Base-by-base conservation (phyloP, 2,888 invertebrate genomes). In the Heteropelma amictum region DNA sequence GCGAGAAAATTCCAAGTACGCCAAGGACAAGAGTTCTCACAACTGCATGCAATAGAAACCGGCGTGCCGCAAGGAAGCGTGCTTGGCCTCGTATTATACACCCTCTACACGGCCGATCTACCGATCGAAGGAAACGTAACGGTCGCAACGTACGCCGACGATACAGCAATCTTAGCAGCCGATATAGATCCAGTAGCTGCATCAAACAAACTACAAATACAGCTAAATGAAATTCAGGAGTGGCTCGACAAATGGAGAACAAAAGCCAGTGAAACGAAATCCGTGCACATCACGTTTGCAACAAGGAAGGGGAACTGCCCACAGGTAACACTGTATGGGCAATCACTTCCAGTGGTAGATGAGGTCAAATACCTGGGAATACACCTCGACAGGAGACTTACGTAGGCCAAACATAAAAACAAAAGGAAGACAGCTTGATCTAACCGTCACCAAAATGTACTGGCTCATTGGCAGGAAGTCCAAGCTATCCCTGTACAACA, bases 331-430 rank as follows among this genome's bases (percentile, higher is more conserved):
- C 35, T 80, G 7, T 68, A 82, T 61, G 54, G 45, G 6, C 19
- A 58, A n/a, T 26, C 30, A 19, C 53, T 79, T 2, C 77, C 80
- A 33, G 54, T 49, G 10, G 45, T 21, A 23, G 71, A 77, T 38
- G 47, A 60, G n/a, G 80, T 75, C 5, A 79, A 80, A 75, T 81
- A 81, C 69, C 77, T 83, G n/a, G n/a, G n/a, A n/a, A n/a, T n/a
- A n/a, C 72, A 76, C 23, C 68, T 80, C 6, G 79, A 82, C 60
- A 45, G 64, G 12, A 60, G 74, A 45, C 67, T 80, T 0, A 79
- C 58, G 14, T 80, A 76, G 77, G 23, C 47, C 28, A 28, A 64
- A 53, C 30, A 58, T 38, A 12, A 45, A 56, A 64, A 53, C 45
- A 60, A 76, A 69, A 69, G 51, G 47, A 21, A 38, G 72, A 6